Evolutionary conservation across 2,797 vertebrate genomes (phyloP).

Genomic region (Pseudomugil tenellus): DNA sequence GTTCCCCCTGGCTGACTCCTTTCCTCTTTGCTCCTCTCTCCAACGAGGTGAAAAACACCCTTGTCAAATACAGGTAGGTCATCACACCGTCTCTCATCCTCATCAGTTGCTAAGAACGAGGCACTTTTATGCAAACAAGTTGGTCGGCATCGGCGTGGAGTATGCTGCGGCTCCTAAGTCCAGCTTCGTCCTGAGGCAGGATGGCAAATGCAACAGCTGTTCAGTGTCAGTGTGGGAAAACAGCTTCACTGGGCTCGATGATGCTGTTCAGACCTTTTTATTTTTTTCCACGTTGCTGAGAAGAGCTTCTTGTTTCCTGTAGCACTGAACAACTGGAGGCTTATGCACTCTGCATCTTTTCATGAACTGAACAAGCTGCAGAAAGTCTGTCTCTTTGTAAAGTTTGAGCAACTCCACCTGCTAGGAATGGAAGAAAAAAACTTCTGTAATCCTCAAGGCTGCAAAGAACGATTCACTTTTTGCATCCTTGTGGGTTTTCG

Average conservation of each 20-base stretch:
- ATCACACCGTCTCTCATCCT: slow-evolving; percentile 70
- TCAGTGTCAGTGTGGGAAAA: slow-evolving; percentile 48
- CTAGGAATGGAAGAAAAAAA: background rate
- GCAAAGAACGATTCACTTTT: slow-evolving; percentile 22
- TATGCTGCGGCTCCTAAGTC: slow-evolving; percentile 2
- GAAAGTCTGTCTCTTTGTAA: slow-evolving; percentile 23
- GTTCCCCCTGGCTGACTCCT: slow-evolving; percentile 56
- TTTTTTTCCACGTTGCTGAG: slow-evolving; percentile 36
- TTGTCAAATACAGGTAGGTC: slow-evolving; percentile 77
- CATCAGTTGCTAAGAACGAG: slow-evolving; percentile 72
- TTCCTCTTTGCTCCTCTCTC: slow-evolving; percentile 64
- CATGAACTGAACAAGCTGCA: slow-evolving; percentile 4
- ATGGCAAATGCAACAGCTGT: slow-evolving; percentile 60
- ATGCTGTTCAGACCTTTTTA: slow-evolving; percentile 35
- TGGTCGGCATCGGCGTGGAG: slow-evolving; percentile 22
- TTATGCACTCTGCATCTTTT: slow-evolving; percentile 7
- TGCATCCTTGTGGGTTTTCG: slow-evolving; percentile 4
- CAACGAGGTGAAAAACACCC: slow-evolving; percentile 80
- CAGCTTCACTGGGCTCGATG: slow-evolving; percentile 22
- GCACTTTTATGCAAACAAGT: slow-evolving; percentile 56
- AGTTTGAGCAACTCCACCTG: slow-evolving; percentile 50
- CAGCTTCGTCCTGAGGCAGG: slow-evolving; percentile 22
- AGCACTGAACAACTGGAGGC: slow-evolving; percentile 7
- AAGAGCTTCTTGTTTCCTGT: slow-evolving; percentile 29
- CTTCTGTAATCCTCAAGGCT: slow-evolving; percentile 28